A percentile compares a stretch with the other conserved stretches of the same genome.
These are phyloP conservation scores for Tromatobia lineatoria DNA, from an alignment of 2,888 invertebrate species.

Conservation along the genomic window DNA sequence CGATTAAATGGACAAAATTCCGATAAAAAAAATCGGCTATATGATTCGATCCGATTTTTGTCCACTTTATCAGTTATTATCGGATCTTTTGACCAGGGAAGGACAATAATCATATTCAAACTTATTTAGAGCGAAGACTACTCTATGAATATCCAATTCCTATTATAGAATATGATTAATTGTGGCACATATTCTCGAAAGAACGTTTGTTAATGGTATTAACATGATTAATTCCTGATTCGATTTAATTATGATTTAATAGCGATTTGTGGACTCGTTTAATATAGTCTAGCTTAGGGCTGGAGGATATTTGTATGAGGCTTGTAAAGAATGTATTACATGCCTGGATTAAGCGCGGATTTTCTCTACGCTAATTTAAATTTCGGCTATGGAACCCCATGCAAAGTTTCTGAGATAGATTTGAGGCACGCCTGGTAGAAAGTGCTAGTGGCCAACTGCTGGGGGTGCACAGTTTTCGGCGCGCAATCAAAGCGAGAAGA, in stretches of 20 bases:
- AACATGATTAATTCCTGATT: constrained; percentile 34
- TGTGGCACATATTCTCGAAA: neutral
- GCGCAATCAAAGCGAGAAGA: constrained; percentile 35
- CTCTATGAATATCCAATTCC: neutral
- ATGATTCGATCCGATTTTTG: too few relatives aligned
- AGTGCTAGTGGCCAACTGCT: constrained; percentile 14
- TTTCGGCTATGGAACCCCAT: constrained; percentile 41
- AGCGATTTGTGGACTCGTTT: constrained; percentile 44
- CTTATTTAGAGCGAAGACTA: too few relatives aligned
- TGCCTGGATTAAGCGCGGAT: constrained; percentile 50
- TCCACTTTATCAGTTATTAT: too few relatives aligned
- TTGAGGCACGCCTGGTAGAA: constrained; percentile 9
- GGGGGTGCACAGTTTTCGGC: constrained; percentile 16
- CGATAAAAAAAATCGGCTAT: too few relatives aligned
- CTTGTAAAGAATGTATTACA: constrained; percentile 45
- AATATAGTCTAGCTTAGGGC: constrained; percentile 11
- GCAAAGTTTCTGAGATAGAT: constrained; percentile 39
- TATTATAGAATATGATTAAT: neutral
- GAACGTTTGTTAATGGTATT: constrained; percentile 11
- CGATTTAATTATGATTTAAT: constrained; percentile 48
- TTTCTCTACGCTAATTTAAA: constrained; percentile 49
- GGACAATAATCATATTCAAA: too few relatives aligned
- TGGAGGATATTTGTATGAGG: constrained; percentile 38
- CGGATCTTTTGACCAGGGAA: too few relatives aligned
- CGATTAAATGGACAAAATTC: too few relatives aligned